phyloP scores from a whole-genome alignment of 2,113 vertebrate genomes.

The Nansenia antarctica region DNA sequence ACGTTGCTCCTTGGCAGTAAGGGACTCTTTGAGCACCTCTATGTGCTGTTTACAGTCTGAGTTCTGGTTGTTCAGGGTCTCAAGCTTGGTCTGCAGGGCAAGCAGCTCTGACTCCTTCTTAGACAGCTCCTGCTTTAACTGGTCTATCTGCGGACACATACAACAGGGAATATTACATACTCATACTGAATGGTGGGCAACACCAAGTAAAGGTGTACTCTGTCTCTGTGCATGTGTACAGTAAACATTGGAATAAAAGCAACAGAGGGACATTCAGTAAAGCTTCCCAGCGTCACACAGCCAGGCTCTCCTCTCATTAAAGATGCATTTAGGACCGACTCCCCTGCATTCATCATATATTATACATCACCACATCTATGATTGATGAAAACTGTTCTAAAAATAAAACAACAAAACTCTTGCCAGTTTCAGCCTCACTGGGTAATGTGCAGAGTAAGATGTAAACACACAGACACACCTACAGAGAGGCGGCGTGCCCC shows the following conservation, averaged over 20 bases:
- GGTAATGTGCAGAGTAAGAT: conserved; percentile 17
- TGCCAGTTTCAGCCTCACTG: conserved; percentile 23
- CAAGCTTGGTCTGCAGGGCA: conserved; percentile 98
- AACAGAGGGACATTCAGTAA: background rate
- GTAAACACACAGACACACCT: conserved; percentile 51
- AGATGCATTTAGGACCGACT: conserved; percentile 68
- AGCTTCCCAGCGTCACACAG: conserved; percentile 43
- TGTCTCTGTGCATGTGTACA: background rate
- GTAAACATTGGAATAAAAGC: background rate
- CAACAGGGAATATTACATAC: background rate
- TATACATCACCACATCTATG: conserved; percentile 69
- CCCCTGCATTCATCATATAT: conserved; percentile 67
- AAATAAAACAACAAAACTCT: conserved; percentile 68
- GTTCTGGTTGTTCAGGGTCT: conserved; percentile 99
- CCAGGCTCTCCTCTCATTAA: conserved; percentile 57
- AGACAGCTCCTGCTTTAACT: conserved; percentile 97
- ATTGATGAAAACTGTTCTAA: conserved; percentile 68
- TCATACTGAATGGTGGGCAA: background rate
- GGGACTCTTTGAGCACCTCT: conserved; percentile 99
- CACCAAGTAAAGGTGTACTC: background rate
- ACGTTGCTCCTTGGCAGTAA: conserved; percentile 99
- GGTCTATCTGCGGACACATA: conserved; percentile 84
- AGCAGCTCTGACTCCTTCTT: conserved; percentile 99
- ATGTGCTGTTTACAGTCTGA: conserved; percentile 99
- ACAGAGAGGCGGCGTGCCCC: conserved; percentile 10